These are phyloP conservation scores for Clarias pachynema DNA, from an alignment of 2,797 vertebrate genomes.

Conservation along the genomic window DNA sequence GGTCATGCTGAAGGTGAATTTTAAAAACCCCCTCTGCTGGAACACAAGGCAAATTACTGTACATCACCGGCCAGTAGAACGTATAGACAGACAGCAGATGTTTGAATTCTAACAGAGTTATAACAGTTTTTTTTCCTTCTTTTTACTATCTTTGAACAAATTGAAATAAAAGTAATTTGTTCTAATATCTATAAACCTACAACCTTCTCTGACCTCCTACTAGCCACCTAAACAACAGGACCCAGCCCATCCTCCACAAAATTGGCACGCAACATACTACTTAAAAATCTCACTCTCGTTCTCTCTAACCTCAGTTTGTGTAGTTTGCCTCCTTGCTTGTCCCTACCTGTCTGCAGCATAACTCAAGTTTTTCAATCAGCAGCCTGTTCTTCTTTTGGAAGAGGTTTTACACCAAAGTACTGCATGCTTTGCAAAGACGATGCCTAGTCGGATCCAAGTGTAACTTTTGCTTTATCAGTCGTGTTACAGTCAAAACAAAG, in stretches of 20 bases:
- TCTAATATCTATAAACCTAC: not conserved
- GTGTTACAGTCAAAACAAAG: not conserved
- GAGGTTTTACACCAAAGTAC: not conserved
- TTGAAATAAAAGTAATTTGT: too few species aligned
- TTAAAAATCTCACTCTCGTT: conserved; percentile 29
- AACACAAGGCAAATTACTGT: too few species aligned
- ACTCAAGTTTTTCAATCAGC: conserved; percentile 41
- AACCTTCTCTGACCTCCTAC: conserved; percentile 13
- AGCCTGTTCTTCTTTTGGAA: conserved; percentile 3
- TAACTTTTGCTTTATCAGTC: not conserved
- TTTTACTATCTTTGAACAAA: too few species aligned
- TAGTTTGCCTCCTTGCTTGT: conserved; percentile 41
- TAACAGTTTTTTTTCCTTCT: too few species aligned
- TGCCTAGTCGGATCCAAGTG: not conserved
- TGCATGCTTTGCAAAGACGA: not conserved
- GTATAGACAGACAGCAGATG: too few species aligned
- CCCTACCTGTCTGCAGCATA: conserved; percentile 56
- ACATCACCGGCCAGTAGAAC: too few species aligned
- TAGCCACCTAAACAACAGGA: conserved; percentile 16
- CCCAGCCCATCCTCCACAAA: conserved; percentile 27
- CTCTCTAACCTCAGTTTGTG: not conserved
- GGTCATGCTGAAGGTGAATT: too few species aligned
- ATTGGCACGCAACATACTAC: conserved; percentile 20
- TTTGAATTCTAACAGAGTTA: too few species aligned
- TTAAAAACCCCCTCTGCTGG: too few species aligned